These are phyloP conservation scores for Archaeoteleia sp. DNA, from an alignment of 2,888 invertebrate species.

Conservation along the genomic window DNA sequence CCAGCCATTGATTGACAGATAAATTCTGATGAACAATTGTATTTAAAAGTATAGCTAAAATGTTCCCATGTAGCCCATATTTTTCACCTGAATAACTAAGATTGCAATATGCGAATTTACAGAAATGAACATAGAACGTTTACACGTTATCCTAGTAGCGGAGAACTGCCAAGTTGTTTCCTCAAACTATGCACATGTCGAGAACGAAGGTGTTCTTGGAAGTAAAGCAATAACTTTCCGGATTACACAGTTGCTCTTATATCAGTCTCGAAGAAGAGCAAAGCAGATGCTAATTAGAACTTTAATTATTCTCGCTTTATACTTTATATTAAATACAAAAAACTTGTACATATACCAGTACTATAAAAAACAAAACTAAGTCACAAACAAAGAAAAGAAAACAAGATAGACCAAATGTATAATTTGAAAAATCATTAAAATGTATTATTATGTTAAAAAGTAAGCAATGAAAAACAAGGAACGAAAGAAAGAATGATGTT, in stretches of 20 bases:
- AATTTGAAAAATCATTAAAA: too few relatives aligned
- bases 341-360: constrained; percentile 12
- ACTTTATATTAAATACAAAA: constrained; percentile 11
- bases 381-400: too few relatives aligned
- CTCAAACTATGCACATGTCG: constrained; percentile 47
- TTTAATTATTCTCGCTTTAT: constrained; percentile 28
- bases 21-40: too few relatives aligned
- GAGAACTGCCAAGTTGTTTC: constrained; percentile 44
- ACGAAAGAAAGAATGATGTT: constrained; percentile 5
- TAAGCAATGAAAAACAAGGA: background rate
- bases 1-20: too few relatives aligned
- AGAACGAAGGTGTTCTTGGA: constrained; percentile 46
- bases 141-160: constrained; percentile 38
- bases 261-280: constrained; percentile 33
- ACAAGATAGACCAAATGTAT: too few relatives aligned
- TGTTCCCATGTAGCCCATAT: too few relatives aligned
- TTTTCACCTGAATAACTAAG: constrained; percentile 42
- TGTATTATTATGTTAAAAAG: too few relatives aligned
- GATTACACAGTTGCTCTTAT: constrained; percentile 46
- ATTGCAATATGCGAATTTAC: constrained; percentile 31
- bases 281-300: constrained; percentile 39
- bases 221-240: constrained; percentile 43
- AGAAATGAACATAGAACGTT: constrained; percentile 39
- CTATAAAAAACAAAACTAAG: too few relatives aligned
- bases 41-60: too few relatives aligned